Conservation (phyloP, 2,797 vertebrate species). For the Masticophis lateralis region DNA sequence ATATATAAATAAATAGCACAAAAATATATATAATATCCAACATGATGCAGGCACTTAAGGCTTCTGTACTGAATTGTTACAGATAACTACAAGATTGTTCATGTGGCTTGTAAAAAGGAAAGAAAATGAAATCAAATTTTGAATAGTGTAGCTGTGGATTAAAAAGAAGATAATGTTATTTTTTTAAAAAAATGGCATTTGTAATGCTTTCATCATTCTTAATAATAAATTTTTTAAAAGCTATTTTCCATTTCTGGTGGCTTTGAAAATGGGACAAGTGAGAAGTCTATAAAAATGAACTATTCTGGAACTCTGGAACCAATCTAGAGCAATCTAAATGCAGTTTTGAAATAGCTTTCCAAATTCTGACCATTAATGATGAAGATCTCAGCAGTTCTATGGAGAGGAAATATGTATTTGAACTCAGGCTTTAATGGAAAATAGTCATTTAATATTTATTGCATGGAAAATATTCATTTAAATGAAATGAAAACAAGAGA, state of each 20-base stretch:
- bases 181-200: not conserved
- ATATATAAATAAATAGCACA: not conserved
- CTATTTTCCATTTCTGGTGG: not conserved
- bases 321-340: not conserved
- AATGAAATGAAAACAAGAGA: too few relatives aligned
- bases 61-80: not conserved
- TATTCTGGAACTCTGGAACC: not conserved
- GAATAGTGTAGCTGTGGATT: not conserved
- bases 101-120: not conserved
- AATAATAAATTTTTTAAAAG: not conserved
- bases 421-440: not conserved
- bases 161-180: not conserved
- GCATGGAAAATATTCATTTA: not conserved
- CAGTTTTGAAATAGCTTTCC: not conserved
- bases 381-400: not conserved
- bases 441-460: not conserved
- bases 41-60: not conserved
- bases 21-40: not conserved
- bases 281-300: not conserved
- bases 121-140: not conserved
- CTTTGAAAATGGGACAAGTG: not conserved
- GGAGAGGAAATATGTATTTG: not conserved
- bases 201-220: not conserved
- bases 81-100: not conserved
- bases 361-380: not conserved